Evolutionary conservation across 2,113 vertebrate species (phyloP).

Genomic region (Tichodroma muraria): DNA sequence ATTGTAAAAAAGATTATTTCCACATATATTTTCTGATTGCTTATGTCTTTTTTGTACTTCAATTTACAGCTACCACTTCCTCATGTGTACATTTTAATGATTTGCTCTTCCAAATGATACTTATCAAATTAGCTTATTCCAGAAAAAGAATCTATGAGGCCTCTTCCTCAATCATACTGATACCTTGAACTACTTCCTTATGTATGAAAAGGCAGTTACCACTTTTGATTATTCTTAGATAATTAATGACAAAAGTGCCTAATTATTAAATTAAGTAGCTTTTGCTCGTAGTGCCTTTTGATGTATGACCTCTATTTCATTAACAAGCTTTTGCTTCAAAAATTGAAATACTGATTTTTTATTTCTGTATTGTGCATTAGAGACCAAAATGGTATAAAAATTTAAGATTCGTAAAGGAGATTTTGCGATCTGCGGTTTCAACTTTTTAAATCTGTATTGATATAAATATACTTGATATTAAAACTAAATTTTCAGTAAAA

Average conservation of each 20-base stretch:
- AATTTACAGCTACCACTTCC: not conserved
- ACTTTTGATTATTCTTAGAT: conserved; percentile 14
- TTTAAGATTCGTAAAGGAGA: not conserved
- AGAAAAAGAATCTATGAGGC: not conserved
- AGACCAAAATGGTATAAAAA: not conserved
- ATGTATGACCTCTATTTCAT: not conserved
- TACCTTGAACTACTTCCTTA: not conserved
- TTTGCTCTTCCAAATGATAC: not conserved
- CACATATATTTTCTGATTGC: not conserved
- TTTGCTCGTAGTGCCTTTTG: not conserved
- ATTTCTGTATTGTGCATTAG: not conserved
- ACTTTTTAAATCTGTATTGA: not conserved
- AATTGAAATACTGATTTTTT: not conserved
- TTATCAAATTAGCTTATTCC: not conserved
- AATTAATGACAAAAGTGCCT: not conserved
- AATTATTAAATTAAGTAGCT: conserved; percentile 4
- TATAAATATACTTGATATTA: not conserved
- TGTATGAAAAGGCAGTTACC: not conserved
- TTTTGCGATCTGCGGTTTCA: not conserved
- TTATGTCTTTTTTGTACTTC: not conserved
- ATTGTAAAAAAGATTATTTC: not conserved
- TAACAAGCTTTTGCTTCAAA: not conserved
- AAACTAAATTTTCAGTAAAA: not conserved
- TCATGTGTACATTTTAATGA: not conserved
- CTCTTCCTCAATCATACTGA: not conserved